A percentile compares a stretch with the other conserved stretches of the same genome.
These are phyloP conservation scores for Oryzias celebensis DNA, from an alignment of 2,113 vertebrate species.

Conservation along the genomic window DNA sequence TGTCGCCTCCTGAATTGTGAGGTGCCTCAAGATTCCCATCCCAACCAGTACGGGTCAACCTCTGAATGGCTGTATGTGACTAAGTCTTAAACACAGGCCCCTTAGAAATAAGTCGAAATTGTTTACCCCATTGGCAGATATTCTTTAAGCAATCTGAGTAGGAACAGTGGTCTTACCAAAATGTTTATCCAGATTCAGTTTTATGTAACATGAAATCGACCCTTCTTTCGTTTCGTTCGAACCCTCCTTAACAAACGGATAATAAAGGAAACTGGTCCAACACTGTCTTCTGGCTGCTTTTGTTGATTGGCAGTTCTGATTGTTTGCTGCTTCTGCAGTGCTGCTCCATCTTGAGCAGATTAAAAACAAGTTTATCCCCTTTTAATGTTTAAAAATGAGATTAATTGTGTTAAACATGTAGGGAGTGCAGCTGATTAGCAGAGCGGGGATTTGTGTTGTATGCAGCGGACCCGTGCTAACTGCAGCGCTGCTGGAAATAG, in stretches of 20 bases:
- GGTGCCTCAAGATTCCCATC: no score
- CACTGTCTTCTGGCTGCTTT: conserved; percentile 53
- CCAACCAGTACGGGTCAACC: no score
- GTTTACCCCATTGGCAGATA: no score
- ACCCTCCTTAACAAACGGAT: conserved; percentile 1
- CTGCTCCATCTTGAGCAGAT: conserved; percentile 10
- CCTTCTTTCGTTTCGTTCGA: not conserved
- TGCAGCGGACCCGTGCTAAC: conserved; percentile 31
- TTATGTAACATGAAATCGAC: not conserved
- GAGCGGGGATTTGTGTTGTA: conserved; percentile 2
- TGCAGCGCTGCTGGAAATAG: conserved; percentile 22
- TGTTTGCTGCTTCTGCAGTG: conserved; percentile 13
- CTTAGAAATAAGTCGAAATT: no score
- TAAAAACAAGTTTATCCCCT: conserved; percentile 33
- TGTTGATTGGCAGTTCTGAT: conserved; percentile 69
- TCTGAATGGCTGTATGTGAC: no score
- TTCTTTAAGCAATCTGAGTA: no score
- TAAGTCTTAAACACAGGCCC: no score
- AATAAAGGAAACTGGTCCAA: conserved; percentile 36
- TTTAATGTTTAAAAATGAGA: conserved; percentile 23
- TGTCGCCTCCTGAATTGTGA: no score
- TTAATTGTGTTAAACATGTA: conserved; percentile 6
- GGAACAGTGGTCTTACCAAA: no score
- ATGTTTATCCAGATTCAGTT: no score
- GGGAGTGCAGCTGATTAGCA: conserved; percentile 6